Base-by-base conservation (phyloP, 2,888 invertebrate genomes). In the Coecobrya sp. region DNA sequence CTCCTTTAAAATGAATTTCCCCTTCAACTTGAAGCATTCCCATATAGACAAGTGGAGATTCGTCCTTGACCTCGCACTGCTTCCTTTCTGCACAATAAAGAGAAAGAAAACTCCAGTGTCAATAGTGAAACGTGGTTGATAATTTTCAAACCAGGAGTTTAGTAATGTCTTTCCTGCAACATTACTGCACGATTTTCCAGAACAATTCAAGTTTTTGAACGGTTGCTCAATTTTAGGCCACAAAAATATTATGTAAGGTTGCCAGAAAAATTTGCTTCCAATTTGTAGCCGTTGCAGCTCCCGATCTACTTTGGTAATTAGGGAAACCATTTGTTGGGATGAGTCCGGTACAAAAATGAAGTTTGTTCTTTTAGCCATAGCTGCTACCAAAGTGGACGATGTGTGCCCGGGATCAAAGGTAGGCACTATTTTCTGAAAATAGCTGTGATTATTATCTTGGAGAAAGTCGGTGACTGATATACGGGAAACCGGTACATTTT, bases 61-160 rank as follows among this genome's bases (percentile, higher is more conserved):
- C 5, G 19, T n/a, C 42, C 42, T 59, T 8, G 92, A 92, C 5
- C 89, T 30, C 4, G 55, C 13, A n/a, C 89, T 92, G 62, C 59
- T 89, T 0, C 92, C 92, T 52, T 62, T 89, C 22, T 92, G 89
- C 0, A 89, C 92, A 30, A 86, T 89, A 62, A 92, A 92, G 49
- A 85, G 52, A 65, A 89, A 89, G 55, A 89, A 92, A 1, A 92
- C 73, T 62, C 86, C 89, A 62, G 86, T 92, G 49, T 92, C 92
- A 0, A 89, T 0, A 11, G 70, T 10, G 59, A 89, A 92, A 8
- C 25, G 16, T 30, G 89, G 89, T 11, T 79, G 22, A n/a, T 22
- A 52, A 13, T 68, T 68, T 36, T 8, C 27, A 62, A 92, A 62
- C 92, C 92, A 92, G 0, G 86, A 59, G 0, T 92, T 0, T 0